phyloP scores from a whole-genome alignment of 2,888 invertebrate species.

The Cryptophagus acutangulus region DNA sequence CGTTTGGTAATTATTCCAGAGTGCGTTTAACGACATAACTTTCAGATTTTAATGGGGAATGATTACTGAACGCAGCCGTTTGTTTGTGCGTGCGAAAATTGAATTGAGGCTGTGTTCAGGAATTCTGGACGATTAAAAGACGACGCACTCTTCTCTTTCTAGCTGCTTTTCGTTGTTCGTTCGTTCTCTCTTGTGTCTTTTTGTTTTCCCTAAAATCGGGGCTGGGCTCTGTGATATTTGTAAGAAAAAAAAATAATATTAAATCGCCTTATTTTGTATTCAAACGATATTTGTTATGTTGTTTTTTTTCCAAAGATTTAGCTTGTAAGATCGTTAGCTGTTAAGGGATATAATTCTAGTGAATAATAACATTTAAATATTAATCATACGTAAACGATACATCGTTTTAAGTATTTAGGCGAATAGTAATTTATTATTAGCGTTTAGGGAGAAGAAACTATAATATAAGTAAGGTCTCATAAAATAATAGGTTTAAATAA shows the following conservation, averaged over 20 bases:
- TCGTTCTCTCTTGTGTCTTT: neutral
- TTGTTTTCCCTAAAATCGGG: neutral
- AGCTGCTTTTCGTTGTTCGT: neutral
- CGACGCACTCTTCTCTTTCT: conserved; percentile 2
- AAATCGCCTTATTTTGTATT: conserved; percentile 20
- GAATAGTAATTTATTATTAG: conserved; percentile 37
- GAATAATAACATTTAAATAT: conserved; percentile 21
- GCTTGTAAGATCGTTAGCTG: conserved; percentile 10
- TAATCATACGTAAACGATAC: conserved; percentile 23
- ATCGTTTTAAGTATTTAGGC: conserved; percentile 29
- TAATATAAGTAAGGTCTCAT: conserved; percentile 4
- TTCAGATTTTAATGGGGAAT: too few species aligned
- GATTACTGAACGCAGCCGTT: too few species aligned
- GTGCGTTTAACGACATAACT: too few species aligned
- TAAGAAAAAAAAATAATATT: neutral
- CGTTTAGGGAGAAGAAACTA: conserved; percentile 19
- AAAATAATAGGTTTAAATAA: too few species aligned
- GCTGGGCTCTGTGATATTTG: conserved; percentile 7
- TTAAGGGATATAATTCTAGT: conserved; percentile 11
- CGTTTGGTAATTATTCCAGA: too few species aligned
- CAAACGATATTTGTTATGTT: conserved; percentile 13
- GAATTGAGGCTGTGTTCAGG: too few species aligned
- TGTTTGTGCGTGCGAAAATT: too few species aligned
- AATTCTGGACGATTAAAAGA: too few species aligned
- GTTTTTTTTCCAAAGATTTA: conserved; percentile 29